Evolutionary conservation across 2,797 vertebrate species (phyloP), one percentile per base, ranked within the genome.

Genomic region (Aplochiton taeniatus): DNA sequence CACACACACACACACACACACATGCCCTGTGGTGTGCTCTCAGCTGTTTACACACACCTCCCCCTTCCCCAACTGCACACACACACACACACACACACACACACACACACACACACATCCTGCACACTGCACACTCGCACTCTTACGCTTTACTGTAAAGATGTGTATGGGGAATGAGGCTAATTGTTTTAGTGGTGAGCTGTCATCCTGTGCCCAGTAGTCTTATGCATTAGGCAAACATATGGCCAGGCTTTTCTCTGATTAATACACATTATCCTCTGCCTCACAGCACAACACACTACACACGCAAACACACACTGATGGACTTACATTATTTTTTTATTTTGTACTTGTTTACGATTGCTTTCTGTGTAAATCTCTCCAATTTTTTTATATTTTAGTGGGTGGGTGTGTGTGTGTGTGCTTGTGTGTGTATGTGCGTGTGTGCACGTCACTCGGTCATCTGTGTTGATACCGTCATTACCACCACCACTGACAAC

Each of bases 161-260:
- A 53, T 50, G 67, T 65, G 8, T 68, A 55, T 69, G 6, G 63
- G 56, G 82, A 79, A 79, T 66, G 48, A 83, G 70, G 72, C 80
- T 87, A 85, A 88, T 86, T 88, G 83, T 80, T 79, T 83, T 53
- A 70, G 68, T 74, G 65, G 69, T 72, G 66, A 74, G 70, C 58
- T 62, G 75, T 60, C 52, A 6, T 76, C 65, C 46, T 31, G 69
- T 72, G 75, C 73, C 74, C 52, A 63, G 81, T 73, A 68, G 62
- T 79, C 75, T 76, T 70, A 77, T 74, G 14, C n/a, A 51, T 81
- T 82, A 52, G 82, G 73, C 81, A 83, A 82, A 89, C 88, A 87
- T 91, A 91, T 88, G 89, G 87, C 68, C 41, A 0, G 83, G 84
- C 82, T 88, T 87, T 84, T 84, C 76, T 68, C 82, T 76, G 85